Evolutionary conservation across 2,888 invertebrate species (phyloP), one percentile per base, ranked within the genome.

Genomic region (Acrobasis repandana): DNA sequence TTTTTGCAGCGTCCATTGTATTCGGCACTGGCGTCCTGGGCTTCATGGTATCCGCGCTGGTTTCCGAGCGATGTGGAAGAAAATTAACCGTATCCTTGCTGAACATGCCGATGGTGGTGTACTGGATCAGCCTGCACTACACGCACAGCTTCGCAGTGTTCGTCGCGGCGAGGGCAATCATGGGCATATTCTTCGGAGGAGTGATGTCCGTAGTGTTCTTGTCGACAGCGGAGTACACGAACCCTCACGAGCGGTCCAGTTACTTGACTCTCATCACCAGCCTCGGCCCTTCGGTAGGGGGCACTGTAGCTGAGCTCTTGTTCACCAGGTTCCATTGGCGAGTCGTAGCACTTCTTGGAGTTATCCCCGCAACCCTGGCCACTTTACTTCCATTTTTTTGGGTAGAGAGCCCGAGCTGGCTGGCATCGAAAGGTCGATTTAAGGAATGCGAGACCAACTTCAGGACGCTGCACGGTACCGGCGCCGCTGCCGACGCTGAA

Each of bases 331-430:
- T 73, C 15, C 64, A 72, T 33, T 77, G 77, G 75, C 63, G 73
- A 58, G 65, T 57, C 3, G 71, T 71, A 0, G 71, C 71, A 0
- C 56, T 74, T 2, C 36, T 76, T 6, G 74, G 69, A 4, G 52
- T 73, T 0, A 63, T 71, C 14, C 73, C 74, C 0, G 56, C 71
- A 2, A 54, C 54, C 6, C 20, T 73, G 0, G 63, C 73, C 0
- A 63, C 66, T 33, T 9, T 74, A 9, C 9, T 73, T 2, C 73
- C 76, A 1, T 64, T 63, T 20, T 73, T 69, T 49, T 74, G 72
- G 68, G 63, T 68, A 5, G 76, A 76, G 48, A 75, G 75, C 56
- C 75, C 75, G 0, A 64, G 68, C 2, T 74, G 73, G 75, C 62
- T 77, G n/a, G 76, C 73, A 2, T 70, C 70, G 10, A 70, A 72